Conservation (phyloP, 35 echinoderm and acorn worm genomes). For the Ophiothrix spiculata region DNA sequence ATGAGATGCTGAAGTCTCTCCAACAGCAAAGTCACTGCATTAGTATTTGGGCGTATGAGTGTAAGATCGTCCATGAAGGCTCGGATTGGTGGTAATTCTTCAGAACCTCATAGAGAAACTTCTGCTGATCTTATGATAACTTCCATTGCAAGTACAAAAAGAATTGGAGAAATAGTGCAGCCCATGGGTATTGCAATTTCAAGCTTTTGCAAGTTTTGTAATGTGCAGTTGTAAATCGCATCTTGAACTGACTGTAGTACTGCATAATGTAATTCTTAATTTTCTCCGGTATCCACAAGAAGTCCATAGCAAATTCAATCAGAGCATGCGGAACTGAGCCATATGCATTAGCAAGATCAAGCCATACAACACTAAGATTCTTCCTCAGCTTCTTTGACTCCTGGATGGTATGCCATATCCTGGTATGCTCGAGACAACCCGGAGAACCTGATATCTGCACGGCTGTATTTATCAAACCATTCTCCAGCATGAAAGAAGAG, state of each 20-base stretch:
- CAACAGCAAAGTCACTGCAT: background rate
- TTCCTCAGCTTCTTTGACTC: background rate
- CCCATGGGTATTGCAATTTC: background rate
- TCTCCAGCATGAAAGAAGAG: background rate
- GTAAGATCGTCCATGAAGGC: background rate
- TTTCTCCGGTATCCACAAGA: background rate
- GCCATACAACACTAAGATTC: background rate
- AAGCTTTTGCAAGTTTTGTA: background rate
- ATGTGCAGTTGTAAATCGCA: background rate
- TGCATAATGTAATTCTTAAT: background rate
- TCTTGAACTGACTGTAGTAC: background rate
- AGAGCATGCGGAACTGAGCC: background rate
- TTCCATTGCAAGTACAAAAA: background rate
- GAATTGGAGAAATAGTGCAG: background rate
- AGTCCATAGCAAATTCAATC: background rate
- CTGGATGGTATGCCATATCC: background rate
- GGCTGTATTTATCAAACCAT: background rate
- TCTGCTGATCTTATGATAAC: background rate
- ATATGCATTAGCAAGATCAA: background rate
- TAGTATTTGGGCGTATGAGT: background rate
- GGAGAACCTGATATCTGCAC: background rate
- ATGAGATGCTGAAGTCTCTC: background rate
- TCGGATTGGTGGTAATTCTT: background rate
- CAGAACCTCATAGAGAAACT: background rate
- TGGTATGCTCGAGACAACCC: background rate